phyloP scores from a whole-genome alignment of 2,888 invertebrate genomes.

The Polydrusus pterygomalis region DNA sequence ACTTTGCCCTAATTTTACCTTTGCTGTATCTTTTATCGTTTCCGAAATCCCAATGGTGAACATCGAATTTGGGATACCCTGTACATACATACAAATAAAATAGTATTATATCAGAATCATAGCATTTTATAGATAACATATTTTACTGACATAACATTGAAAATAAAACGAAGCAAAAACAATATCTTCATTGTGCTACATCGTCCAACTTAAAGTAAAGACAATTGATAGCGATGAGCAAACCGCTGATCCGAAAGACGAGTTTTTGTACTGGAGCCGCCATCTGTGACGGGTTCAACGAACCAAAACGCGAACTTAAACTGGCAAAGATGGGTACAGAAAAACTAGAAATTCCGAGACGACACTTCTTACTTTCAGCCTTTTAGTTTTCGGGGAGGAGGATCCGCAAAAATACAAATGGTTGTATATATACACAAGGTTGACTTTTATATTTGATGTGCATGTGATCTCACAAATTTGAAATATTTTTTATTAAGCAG shows the following conservation, averaged over 20 bases:
- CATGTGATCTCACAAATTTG: too few species aligned
- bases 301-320: slow-evolving; percentile 47
- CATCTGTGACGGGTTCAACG: slow-evolving; percentile 64
- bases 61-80: too few species aligned
- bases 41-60: too few species aligned
- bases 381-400: slow-evolving; percentile 24
- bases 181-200: background rate
- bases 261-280: slow-evolving; percentile 62
- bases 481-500: too few species aligned
- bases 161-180: background rate
- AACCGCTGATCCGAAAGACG: slow-evolving; percentile 54
- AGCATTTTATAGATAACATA: slow-evolving; percentile 16
- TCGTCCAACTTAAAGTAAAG: slow-evolving; percentile 11
- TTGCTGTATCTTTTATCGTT: too few species aligned
- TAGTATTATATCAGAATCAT: too few species aligned
- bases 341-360: slow-evolving; percentile 51
- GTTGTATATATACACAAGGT: slow-evolving; percentile 11
- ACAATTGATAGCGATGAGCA: slow-evolving; percentile 29
- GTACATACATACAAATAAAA: too few species aligned
- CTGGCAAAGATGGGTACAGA: slow-evolving; percentile 29
- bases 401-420: slow-evolving; percentile 18
- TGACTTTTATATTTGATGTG: too few species aligned
- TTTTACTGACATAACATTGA: background rate
- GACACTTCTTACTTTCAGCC: slow-evolving; percentile 34
- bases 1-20: too few species aligned